Evolutionary conservation across 1,140 invertebrate genomes (phyloP).

Genomic region (Drosophila pachea): DNA sequence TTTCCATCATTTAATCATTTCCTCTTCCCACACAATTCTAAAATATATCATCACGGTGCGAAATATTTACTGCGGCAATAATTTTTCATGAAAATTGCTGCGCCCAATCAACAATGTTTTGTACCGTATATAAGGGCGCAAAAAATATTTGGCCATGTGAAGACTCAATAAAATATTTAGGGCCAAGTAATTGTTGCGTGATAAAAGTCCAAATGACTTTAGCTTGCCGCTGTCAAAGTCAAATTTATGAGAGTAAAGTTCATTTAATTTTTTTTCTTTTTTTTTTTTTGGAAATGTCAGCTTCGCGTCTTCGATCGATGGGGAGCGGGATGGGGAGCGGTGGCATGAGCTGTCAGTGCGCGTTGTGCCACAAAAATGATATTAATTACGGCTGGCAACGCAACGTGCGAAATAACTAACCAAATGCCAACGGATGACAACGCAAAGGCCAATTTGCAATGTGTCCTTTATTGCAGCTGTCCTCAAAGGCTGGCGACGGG

Average conservation of each 20-base stretch:
- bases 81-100: background rate
- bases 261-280: slow-evolving; percentile 72
- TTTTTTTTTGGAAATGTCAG: slow-evolving; percentile 53
- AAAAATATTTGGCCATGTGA: slow-evolving; percentile 7
- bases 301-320: slow-evolving; percentile 14
- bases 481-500: slow-evolving; percentile 11
- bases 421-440: slow-evolving; percentile 44
- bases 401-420: slow-evolving; percentile 20
- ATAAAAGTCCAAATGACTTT: slow-evolving; percentile 48
- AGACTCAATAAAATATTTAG: slow-evolving; percentile 70
- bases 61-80: too few species aligned
- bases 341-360: slow-evolving; percentile 32
- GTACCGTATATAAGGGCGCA: too few species aligned
- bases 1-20: too few species aligned
- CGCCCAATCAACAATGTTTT: background rate
- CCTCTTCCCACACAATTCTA: too few species aligned
- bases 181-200: slow-evolving; percentile 52
- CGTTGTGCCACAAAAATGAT: slow-evolving; percentile 51
- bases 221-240: slow-evolving; percentile 61
- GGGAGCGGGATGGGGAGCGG: background rate
- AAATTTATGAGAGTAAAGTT: slow-evolving; percentile 71
- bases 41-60: too few species aligned
- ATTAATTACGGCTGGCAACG: slow-evolving; percentile 58
- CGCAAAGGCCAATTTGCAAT: slow-evolving; percentile 48
- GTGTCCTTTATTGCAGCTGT: slow-evolving; percentile 1